A percentile compares a stretch with the other conserved stretches of the same genome.
Conservation (phyloP, 2,113 vertebrate species). For the Hemiscyllium ocellatum region DNA sequence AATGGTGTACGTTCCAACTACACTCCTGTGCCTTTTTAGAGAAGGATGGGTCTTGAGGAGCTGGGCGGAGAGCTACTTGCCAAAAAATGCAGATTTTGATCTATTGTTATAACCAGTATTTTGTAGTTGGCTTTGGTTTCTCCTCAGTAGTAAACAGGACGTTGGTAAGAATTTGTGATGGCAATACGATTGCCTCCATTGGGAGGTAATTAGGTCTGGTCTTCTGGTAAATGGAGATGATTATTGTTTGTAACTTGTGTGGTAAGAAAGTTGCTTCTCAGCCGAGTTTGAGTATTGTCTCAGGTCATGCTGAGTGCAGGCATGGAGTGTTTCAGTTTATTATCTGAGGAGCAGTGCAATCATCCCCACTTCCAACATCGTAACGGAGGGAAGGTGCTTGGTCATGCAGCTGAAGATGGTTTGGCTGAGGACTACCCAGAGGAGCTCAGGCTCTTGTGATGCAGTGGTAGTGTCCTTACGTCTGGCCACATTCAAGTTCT, state of each 20-base stretch:
- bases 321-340: neutral
- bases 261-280: neutral
- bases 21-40: no score
- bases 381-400: neutral
- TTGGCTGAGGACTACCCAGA: no score
- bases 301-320: neutral
- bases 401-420: neutral
- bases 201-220: neutral
- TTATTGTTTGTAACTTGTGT: neutral
- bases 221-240: neutral
- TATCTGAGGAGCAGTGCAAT: neutral
- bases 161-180: neutral
- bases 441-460: no score
- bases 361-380: neutral
- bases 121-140: no score
- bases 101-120: no score
- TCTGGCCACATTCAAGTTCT: no score
- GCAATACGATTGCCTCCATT: neutral
- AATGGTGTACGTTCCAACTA: no score
- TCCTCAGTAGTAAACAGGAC: no score
- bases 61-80: no score
- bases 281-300: neutral
- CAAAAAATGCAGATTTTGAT: no score
- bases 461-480: no score
- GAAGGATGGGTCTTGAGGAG: no score